Base-by-base conservation (phyloP, 2,113 vertebrate genomes). In the Tragelaphus buxtoni region DNA sequence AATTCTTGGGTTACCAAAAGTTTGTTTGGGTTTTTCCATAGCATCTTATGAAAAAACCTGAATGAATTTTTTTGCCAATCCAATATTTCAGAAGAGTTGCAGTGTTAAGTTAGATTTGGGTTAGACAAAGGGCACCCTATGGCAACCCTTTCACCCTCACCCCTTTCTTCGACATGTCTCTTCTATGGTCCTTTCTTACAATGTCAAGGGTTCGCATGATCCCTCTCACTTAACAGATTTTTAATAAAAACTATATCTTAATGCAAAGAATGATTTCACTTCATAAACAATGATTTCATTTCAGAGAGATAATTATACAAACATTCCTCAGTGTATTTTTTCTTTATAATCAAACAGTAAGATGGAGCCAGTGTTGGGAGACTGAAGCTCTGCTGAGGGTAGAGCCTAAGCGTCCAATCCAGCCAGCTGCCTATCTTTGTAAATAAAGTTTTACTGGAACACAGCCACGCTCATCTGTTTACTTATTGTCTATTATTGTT, bases 381-480 rank as follows among this genome's bases (percentile, higher is more conserved):
- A 88, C 14, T 53, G 9, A 16, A 47, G 74, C 45, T 77, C 74
- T 32, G 16, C 74, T 77, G 28, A 49, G 45, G 74, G 26, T 30
- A 77, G 17, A 65, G 16, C 49, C 35, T 26, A 8, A 55, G 80
- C 9, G 9, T 85, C n/a, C 45, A 91, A 72, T 55, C 20, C 20
- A 91, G 9, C 55, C 69, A 95, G 16, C 5, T 74, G 32, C 24
- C 4, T 91, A 7, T 47, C 90, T 96, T 80, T 95, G 53, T 80
- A 84, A 95, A 88, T 91, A 65, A 95, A 97, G 60, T 80, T 91
- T 95, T 69, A 55, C 56, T 88, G 83, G 30, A 93, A 65, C n/a
- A 84, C 1, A 91, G 16, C 5, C 77, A 65, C 0, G 1, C 3
- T 80, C 20, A 17, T 86, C 88, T 55, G 42, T 35, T 88, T 93